phyloP scores from a whole-genome alignment of 2,797 vertebrate genomes.

The Oreortyx pictus region DNA sequence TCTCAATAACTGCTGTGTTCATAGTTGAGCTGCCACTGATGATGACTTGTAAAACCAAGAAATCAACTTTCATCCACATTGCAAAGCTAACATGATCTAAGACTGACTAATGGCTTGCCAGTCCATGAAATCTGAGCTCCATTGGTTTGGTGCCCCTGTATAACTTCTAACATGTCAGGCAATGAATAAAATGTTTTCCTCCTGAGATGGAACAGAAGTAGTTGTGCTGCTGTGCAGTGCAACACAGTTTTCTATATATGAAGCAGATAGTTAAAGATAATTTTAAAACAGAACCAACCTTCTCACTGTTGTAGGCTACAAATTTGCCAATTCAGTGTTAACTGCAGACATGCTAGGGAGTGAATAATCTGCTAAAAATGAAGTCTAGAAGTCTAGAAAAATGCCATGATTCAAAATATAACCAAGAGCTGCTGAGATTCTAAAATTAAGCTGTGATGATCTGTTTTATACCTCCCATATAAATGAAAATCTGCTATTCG shows the following conservation, averaged over 20 bases:
- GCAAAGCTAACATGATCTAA: background rate
- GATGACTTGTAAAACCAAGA: background rate
- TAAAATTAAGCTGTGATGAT: conserved; percentile 1
- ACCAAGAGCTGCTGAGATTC: background rate
- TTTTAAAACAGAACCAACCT: background rate
- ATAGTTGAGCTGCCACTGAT: background rate
- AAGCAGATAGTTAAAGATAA: conserved; percentile 38
- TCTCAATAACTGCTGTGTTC: conserved; percentile 1
- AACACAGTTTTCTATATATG: background rate
- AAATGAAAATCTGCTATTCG: background rate
- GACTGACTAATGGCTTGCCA: background rate
- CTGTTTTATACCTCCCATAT: background rate
- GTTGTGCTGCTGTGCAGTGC: background rate
- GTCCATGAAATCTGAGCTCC: background rate
- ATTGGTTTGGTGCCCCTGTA: conserved; percentile 8
- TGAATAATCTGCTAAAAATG: conserved; percentile 8
- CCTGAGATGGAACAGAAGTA: background rate
- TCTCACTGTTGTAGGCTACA: background rate
- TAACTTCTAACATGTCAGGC: conserved; percentile 5
- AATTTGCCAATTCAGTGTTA: background rate
- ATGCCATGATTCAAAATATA: background rate
- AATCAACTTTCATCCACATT: background rate
- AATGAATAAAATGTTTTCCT: conserved; percentile 50
- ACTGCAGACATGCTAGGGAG: background rate
- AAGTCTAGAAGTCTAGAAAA: background rate